A percentile compares a stretch with the other conserved stretches of the same genome.
These are phyloP conservation scores for Dreissena polymorpha DNA, from an alignment of 1,140 invertebrate species.

Conservation along the genomic window DNA sequence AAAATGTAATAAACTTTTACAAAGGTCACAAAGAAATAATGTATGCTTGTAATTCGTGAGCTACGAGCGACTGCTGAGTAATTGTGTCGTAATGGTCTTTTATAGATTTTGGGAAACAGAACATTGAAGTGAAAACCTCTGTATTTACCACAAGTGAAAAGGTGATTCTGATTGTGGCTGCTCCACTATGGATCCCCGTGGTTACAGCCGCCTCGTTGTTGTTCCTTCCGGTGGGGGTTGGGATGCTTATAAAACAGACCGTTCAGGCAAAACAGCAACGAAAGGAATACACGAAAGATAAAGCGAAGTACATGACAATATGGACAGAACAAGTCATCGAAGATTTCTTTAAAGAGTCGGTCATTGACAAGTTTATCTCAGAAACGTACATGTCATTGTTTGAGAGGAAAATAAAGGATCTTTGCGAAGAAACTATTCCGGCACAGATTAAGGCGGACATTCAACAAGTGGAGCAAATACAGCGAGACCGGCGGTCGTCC, in stretches of 20 bases:
- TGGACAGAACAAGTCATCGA: slow-evolving; percentile 49
- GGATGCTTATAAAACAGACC: slow-evolving; percentile 52
- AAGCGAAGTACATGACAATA: slow-evolving; percentile 50
- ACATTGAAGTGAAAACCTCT: not conserved
- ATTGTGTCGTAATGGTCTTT: too few species aligned
- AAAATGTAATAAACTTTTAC: too few species aligned
- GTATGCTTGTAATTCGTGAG: not conserved
- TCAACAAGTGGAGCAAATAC: slow-evolving; percentile 50
- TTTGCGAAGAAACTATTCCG: slow-evolving; percentile 60
- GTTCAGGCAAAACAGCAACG: slow-evolving; percentile 24
- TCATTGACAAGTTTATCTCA: slow-evolving; percentile 40
- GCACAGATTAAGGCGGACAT: slow-evolving; percentile 58
- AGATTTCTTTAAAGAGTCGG: slow-evolving; percentile 28
- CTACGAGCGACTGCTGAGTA: too few species aligned
- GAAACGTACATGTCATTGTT: slow-evolving; percentile 53
- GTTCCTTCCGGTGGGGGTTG: slow-evolving; percentile 58
- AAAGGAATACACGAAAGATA: slow-evolving; percentile 40
- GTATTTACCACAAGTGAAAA: slow-evolving; percentile 61
- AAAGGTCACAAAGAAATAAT: not conserved
- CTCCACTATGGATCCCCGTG: slow-evolving; percentile 61
- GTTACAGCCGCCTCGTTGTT: slow-evolving; percentile 53
- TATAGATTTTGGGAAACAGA: too few species aligned
- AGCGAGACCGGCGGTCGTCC: slow-evolving; percentile 54
- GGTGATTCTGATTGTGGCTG: slow-evolving; percentile 54
- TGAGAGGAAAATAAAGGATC: slow-evolving; percentile 40